Base-by-base conservation (phyloP, 1,140 invertebrate species). In the Scaptomyza pallida region DNA sequence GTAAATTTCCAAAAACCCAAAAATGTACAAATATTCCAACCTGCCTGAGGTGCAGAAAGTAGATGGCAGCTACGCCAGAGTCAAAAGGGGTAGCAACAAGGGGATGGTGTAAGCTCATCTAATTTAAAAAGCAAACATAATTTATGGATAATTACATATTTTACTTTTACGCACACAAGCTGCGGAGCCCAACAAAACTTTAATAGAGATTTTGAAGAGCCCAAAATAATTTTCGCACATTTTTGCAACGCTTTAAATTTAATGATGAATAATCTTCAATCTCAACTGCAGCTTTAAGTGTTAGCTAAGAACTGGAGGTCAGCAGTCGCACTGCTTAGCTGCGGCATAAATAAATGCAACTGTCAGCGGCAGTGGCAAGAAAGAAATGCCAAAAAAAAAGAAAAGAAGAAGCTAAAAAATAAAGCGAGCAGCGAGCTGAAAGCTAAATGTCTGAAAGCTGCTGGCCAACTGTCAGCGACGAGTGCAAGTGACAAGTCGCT, bases 401-500 rank as follows among this genome's bases (percentile, higher is more conserved):
- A 41, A 40, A 37, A 15, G 63, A 59, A 16, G 8, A 44, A 62
- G 26, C 26, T 30, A 62, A 48, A 10, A 19, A 45, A n/a, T n/a
- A 10, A 50, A 5, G 33, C 10, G 54, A 54, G 55, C 52, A 55
- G 65, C 23, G 35, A 23, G 37, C 21, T 65, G 62, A 57, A 56
- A 48, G 62, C 62, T 65, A 48, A 57, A 65, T 41, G 51, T 52
- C 51, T 72, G 55, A 68, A 63, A 81, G 67, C 62, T 79, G 76
- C 67, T 75, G 80, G 80, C 67, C 76, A 85, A 68, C 67, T 83
- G 80, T 86, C 81, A 80, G 72, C 52, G 47, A 16, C 65, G 60
- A 85, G 59, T 83, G 80, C 76, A 51, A 86, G 81, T 83, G 80
- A 83, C 80, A 80, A 77, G 78, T 81, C 65, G 48, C 47, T 41